Evolutionary conservation across 1,140 invertebrate genomes (phyloP).

Genomic region (Ooceraea biroi): DNA sequence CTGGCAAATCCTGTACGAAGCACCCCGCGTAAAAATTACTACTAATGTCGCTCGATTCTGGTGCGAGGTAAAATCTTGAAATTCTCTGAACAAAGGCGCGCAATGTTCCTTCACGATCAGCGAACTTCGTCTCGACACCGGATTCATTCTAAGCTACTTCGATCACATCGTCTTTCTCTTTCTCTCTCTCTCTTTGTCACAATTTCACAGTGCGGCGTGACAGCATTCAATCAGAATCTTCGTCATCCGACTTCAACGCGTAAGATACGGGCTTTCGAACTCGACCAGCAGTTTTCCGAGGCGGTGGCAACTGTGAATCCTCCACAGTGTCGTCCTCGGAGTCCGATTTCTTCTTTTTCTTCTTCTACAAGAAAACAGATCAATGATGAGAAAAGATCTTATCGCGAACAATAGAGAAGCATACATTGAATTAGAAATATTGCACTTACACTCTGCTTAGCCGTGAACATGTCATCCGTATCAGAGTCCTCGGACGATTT

Average conservation of each 20-base stretch:
- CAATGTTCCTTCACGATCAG: background rate
- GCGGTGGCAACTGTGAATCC: slow-evolving; percentile 63
- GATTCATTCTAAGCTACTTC: slow-evolving; percentile 12
- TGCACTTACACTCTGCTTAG: slow-evolving; percentile 72
- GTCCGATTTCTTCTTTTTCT: slow-evolving; percentile 75
- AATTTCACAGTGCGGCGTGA: slow-evolving; percentile 7
- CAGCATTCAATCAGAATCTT: slow-evolving; percentile 75
- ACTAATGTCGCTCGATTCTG: slow-evolving; percentile 8
- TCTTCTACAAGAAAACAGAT: slow-evolving; percentile 73
- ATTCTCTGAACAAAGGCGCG: background rate
- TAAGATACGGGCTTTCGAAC: slow-evolving; percentile 80
- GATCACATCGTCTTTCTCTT: background rate
- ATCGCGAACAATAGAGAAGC: background rate
- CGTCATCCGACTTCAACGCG: slow-evolving; percentile 77
- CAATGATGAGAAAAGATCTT: background rate
- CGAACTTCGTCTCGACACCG: background rate
- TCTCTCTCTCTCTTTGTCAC: background rate
- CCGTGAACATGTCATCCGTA: slow-evolving; percentile 74
- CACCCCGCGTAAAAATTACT: slow-evolving; percentile 30
- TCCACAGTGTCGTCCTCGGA: slow-evolving; percentile 69
- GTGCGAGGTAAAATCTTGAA: slow-evolving; percentile 2
- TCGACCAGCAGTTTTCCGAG: slow-evolving; percentile 72
- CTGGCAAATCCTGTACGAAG: slow-evolving; percentile 17
- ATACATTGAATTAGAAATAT: background rate
- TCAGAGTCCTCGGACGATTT: slow-evolving; percentile 76